Evolutionary conservation across 2,888 invertebrate genomes (phyloP), one percentile per base, ranked within the genome.

Genomic region (Spialia ferax): DNA sequence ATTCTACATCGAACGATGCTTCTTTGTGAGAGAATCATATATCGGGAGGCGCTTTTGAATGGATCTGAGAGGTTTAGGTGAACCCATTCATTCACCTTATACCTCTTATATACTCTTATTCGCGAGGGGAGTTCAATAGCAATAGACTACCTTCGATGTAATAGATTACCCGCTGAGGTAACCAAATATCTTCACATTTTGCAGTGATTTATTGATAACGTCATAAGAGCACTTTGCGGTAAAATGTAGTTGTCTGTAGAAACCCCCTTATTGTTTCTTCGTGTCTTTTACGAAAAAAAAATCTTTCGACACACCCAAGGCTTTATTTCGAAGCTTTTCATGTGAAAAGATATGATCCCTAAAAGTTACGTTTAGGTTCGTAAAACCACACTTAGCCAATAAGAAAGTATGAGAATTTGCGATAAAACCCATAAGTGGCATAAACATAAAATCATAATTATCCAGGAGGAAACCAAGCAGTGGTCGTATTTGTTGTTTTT

Each of bases 71-170:
- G 83, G 84, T 80, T 82, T 77, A 79, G 75, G 70, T 71, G 75
- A 81, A 74, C 76, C 78, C 76, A 79, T 80, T 82, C 81, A 86
- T 83, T 78, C 82, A 79, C 82, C 80, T 84, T 82, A 42, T 42
- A 15, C 15, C 3, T 32, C 38, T n/a, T 42, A 79, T 82, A 78
- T 79, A 84, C 86, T 81, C 77, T 79, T 82, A 77, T 56, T 56
- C 62, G 61, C 63, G 59, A 73, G 75, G 72, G 73, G 48, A 59
- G 67, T 79, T 79, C 76, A 81, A 81, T 79, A 75, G 77, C 76
- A 81, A 81, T 79, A 75, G 77, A 74, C 69, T 71, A 61, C 65
- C 26, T 1, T 45, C 45, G 54, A 23, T 48, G 20, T 54, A 60
- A 67, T 61, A 45, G 55, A 54, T 35, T 67, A 48, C 55, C 26